A percentile compares a stretch with the other conserved stretches of the same genome.
Evolutionary conservation across 2,113 vertebrate species (phyloP).

Genomic region (Syngnathus typhle): DNA sequence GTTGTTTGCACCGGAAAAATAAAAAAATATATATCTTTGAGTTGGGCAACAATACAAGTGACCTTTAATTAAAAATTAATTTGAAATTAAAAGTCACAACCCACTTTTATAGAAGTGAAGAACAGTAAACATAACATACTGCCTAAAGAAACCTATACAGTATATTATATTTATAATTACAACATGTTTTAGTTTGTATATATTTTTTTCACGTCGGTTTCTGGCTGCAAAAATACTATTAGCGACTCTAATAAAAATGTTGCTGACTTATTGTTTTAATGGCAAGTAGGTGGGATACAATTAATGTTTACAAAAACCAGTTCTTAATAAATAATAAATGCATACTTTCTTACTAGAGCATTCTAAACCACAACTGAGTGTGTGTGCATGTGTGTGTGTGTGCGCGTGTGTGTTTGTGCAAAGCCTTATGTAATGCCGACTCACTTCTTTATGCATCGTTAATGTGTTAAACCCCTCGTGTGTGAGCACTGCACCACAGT

Average conservation of each 20-base stretch:
- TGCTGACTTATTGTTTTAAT: neutral
- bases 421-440: constrained; percentile 18
- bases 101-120: no score
- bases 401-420: neutral
- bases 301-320: neutral
- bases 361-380: constrained; percentile 3
- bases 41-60: no score
- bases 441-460: constrained; percentile 35
- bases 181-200: no score
- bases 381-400: neutral
- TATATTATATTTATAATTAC: no score
- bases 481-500: constrained; percentile 29
- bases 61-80: no score
- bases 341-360: neutral
- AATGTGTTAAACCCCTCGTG: constrained; percentile 36
- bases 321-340: neutral
- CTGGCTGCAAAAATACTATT: neutral
- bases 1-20: no score
- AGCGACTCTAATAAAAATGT: no score
- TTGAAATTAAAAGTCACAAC: no score
- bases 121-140: no score
- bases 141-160: no score
- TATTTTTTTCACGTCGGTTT: neutral
- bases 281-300: neutral
- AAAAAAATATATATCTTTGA: no score